A percentile compares a stretch with the other conserved stretches of the same genome.
Conservation (phyloP, 2,888 invertebrate species). For the Melanotus villosus region DNA sequence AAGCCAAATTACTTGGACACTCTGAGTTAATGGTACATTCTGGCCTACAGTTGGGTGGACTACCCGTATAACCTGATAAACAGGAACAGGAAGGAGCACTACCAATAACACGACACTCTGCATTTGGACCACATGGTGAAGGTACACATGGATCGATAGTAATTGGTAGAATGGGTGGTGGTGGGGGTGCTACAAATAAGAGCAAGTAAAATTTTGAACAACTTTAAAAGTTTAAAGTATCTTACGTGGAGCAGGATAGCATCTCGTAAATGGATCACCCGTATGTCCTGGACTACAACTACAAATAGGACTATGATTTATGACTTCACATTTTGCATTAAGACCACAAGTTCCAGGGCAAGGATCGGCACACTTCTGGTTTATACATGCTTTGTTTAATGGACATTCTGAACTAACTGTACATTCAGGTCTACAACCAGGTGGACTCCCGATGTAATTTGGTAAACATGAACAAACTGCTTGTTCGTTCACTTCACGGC, state of each 20-base stretch:
- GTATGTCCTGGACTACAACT: constrained; percentile 76
- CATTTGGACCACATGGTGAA: constrained; percentile 74
- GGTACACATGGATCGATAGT: constrained; percentile 71
- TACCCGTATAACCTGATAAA: constrained; percentile 68
- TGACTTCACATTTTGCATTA: constrained; percentile 70
- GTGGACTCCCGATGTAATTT: constrained; percentile 75
- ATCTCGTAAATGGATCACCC: constrained; percentile 77
- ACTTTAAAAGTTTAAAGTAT: not conserved
- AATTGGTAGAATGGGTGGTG: constrained; percentile 61
- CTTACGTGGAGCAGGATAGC: constrained; percentile 65
- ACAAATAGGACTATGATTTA: constrained; percentile 74
- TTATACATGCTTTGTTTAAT: constrained; percentile 72
- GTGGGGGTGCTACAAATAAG: constrained; percentile 3
- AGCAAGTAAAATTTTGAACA: not conserved
- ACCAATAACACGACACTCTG: constrained; percentile 70
- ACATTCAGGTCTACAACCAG: constrained; percentile 79
- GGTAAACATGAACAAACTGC: constrained; percentile 76
- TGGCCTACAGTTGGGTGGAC: constrained; percentile 71
- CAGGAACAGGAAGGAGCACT: constrained; percentile 72
- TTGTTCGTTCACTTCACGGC: constrained; percentile 72
- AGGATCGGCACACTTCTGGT: constrained; percentile 73
- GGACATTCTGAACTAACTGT: constrained; percentile 75
- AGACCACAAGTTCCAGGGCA: constrained; percentile 77
- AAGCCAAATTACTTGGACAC: constrained; percentile 70
- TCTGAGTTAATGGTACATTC: constrained; percentile 72